Evolutionary conservation across 1,140 invertebrate species (phyloP).

Genomic region (Penaeus vannamei): DNA sequence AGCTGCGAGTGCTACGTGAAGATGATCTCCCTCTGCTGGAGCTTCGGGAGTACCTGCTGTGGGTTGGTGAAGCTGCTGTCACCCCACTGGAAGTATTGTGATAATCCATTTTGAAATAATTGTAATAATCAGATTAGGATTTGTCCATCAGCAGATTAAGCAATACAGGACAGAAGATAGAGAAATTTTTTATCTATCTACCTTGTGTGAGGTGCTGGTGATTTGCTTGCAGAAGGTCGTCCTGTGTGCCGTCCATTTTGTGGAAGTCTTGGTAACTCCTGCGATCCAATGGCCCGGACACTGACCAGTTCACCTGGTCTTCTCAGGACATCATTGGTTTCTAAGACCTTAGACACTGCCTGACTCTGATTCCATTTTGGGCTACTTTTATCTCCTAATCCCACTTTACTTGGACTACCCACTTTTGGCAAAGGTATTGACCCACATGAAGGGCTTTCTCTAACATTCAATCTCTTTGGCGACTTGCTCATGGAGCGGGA

Average conservation of each 20-base stretch:
- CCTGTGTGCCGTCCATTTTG: slow-evolving; percentile 47
- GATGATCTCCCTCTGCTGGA: slow-evolving; percentile 73
- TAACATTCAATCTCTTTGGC: neutral
- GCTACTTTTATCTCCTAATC: slow-evolving; percentile 26
- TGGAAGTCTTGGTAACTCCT: slow-evolving; percentile 46
- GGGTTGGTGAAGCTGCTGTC: slow-evolving; percentile 34
- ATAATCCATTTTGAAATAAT: neutral
- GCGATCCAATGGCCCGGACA: slow-evolving; percentile 22
- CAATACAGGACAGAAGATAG: neutral
- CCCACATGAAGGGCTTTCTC: slow-evolving; percentile 20
- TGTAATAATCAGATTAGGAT: neutral
- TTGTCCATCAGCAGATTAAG: neutral
- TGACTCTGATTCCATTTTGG: slow-evolving; percentile 40
- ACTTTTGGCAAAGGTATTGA: slow-evolving; percentile 49
- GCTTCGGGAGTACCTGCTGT: slow-evolving; percentile 70
- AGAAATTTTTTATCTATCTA: neutral
- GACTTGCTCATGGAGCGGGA: slow-evolving; percentile 26
- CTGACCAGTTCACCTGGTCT: slow-evolving; percentile 5
- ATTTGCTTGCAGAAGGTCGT: slow-evolving; percentile 7
- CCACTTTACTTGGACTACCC: slow-evolving; percentile 31
- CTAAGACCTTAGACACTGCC: slow-evolving; percentile 6
- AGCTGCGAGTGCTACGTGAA: slow-evolving; percentile 32
- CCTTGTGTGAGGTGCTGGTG: slow-evolving; percentile 52
- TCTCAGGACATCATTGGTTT: slow-evolving; percentile 30
- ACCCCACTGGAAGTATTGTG: slow-evolving; percentile 12